Evolutionary conservation across 2,113 vertebrate genomes (phyloP).

Genomic region (Bos indicus): DNA sequence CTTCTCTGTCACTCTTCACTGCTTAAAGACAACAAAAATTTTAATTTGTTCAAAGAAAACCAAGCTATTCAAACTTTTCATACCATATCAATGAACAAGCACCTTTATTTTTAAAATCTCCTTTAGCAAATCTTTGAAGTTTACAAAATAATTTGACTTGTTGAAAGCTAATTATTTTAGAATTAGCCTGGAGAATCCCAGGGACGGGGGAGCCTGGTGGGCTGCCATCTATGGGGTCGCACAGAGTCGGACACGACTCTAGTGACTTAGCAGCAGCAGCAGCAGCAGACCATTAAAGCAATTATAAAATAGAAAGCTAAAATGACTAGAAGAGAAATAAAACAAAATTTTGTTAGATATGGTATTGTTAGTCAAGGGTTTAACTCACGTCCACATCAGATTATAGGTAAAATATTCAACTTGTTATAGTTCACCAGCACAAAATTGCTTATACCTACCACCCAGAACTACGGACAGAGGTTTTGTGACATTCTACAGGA

Average conservation of each 20-base stretch:
- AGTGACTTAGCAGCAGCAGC: too few relatives aligned
- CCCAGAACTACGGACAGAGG: neutral
- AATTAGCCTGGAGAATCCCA: neutral
- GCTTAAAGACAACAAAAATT: neutral
- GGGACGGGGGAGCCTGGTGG: too few relatives aligned
- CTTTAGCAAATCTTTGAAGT: neutral
- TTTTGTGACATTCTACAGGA: neutral
- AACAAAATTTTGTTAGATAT: neutral
- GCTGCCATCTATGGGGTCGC: too few relatives aligned
- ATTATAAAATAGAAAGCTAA: slow-evolving; percentile 18
- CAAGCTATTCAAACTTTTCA: neutral
- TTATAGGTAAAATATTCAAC: neutral
- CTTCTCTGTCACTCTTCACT: neutral
- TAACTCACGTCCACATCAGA: neutral
- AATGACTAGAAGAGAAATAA: neutral
- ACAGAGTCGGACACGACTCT: too few relatives aligned
- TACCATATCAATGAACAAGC: neutral
- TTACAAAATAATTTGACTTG: neutral
- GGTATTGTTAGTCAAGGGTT: neutral
- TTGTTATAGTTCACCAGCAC: neutral
- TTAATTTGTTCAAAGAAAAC: slow-evolving; percentile 15
- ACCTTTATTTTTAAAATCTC: neutral
- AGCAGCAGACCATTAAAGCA: neutral
- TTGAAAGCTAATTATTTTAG: neutral
- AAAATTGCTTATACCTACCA: neutral